These are phyloP conservation scores for Dryadula phaetusa DNA, from an alignment of 2,888 invertebrate species.

Conservation along the genomic window DNA sequence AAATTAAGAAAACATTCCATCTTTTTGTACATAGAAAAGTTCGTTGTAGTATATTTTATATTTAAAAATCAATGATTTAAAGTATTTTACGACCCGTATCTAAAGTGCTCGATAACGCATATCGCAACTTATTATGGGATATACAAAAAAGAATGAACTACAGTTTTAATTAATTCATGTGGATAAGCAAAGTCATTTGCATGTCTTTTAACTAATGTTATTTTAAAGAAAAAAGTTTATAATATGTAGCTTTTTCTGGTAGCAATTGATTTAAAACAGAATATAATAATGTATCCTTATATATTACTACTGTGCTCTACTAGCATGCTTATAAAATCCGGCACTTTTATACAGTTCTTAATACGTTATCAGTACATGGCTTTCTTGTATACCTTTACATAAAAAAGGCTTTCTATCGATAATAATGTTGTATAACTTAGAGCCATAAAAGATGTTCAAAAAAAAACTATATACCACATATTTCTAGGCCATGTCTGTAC, in stretches of 20 bases:
- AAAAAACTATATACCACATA: neutral
- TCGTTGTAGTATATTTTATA: conserved; percentile 33
- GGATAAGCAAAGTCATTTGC: conserved; percentile 42
- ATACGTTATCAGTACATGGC: too few relatives aligned
- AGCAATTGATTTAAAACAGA: too few relatives aligned
- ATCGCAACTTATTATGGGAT: conserved; percentile 35
- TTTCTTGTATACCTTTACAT: too few relatives aligned
- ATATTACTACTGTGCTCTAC: too few relatives aligned
- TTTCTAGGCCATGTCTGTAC: neutral
- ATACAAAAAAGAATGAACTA: conserved; percentile 34
- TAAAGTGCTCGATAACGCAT: conserved; percentile 39
- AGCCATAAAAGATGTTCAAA: too few relatives aligned
- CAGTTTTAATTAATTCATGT: conserved; percentile 40
- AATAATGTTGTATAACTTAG: too few relatives aligned
- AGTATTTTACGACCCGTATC: conserved; percentile 33
- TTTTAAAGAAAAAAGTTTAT: conserved; percentile 24
- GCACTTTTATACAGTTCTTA: neutral
- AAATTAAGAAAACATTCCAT: conserved; percentile 34
- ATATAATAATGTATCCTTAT: too few relatives aligned
- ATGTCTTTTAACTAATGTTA: conserved; percentile 40
- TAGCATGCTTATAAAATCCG: too few relatives aligned
- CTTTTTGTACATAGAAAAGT: conserved; percentile 32
- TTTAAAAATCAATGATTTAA: conserved; percentile 31
- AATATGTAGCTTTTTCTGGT: too few relatives aligned
- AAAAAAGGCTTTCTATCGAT: too few relatives aligned